These are phyloP conservation scores for Cylloceria caligata DNA, from an alignment of 2,888 invertebrate genomes.

Conservation along the genomic window DNA sequence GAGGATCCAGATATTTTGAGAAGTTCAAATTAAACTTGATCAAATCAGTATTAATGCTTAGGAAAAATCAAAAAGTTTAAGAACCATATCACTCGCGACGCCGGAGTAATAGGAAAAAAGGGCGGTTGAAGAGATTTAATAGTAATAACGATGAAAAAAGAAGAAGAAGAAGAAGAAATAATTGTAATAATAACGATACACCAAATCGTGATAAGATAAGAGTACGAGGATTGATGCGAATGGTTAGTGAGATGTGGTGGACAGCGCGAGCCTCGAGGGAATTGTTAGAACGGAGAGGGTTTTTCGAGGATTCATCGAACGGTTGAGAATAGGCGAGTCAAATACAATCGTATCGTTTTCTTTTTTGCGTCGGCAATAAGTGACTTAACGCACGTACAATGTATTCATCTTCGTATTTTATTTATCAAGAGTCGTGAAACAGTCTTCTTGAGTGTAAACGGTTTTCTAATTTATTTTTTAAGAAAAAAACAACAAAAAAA, in stretches of 20 bases:
- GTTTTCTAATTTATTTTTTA: constrained; percentile 45
- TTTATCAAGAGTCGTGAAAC: constrained; percentile 57
- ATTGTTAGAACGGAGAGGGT: constrained; percentile 24
- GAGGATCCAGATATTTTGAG: constrained; percentile 58
- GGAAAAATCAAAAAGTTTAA: constrained; percentile 76
- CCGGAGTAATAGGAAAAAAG: constrained; percentile 59
- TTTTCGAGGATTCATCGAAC: constrained; percentile 15
- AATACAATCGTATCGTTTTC: constrained; percentile 33
- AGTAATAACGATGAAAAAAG: constrained; percentile 59
- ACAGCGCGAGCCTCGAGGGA: constrained; percentile 64
- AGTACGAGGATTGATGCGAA: constrained; percentile 38
- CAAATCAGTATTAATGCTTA: constrained; percentile 79
- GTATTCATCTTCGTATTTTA: constrained; percentile 44
- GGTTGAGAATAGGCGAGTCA: constrained; percentile 43
- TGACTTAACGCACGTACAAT: constrained; percentile 66
- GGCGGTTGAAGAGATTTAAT: constrained; percentile 71
- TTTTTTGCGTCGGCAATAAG: constrained; percentile 63
- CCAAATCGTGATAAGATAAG: constrained; percentile 59
- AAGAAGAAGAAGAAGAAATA: constrained; percentile 14
- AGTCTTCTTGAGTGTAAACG: constrained; percentile 65
- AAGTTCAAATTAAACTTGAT: constrained; percentile 77
- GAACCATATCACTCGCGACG: constrained; percentile 78
- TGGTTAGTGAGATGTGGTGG: constrained; percentile 57
- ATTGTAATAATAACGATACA: constrained; percentile 66
- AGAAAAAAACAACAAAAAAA: not conserved